Conservation (phyloP, 2,113 vertebrate species). For the Megalops atlanticus region DNA sequence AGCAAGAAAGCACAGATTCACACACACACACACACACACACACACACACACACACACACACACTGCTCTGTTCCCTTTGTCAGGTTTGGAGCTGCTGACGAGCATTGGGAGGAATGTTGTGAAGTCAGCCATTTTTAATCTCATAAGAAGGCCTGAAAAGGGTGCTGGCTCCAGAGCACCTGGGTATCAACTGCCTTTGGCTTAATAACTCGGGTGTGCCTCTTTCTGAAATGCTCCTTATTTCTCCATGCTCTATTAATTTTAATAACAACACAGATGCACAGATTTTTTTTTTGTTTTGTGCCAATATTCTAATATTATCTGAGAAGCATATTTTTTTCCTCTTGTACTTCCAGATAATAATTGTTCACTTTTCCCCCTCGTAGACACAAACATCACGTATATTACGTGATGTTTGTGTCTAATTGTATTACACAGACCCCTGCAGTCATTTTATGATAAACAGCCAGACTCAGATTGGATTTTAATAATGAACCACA, state of each 20-base stretch:
- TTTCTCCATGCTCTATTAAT: background rate
- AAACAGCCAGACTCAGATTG: too few species aligned
- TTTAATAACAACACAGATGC: background rate
- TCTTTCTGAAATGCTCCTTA: background rate
- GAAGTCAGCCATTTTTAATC: conserved; percentile 6
- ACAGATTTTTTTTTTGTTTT: background rate
- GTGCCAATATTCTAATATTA: background rate
- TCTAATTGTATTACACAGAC: too few species aligned
- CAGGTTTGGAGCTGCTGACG: background rate
- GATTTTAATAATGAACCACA: too few species aligned
- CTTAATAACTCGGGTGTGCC: background rate
- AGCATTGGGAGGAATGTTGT: background rate
- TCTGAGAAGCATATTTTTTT: background rate
- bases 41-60: background rate
- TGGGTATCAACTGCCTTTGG: conserved; percentile 11
- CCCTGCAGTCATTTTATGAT: too few species aligned
- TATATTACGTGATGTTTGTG: too few species aligned
- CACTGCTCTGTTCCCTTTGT: background rate
- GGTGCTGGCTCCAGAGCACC: background rate
- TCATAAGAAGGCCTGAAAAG: background rate
- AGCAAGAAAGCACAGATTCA: background rate
- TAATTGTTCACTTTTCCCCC: too few species aligned
- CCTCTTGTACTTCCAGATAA: too few species aligned
- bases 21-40: background rate
- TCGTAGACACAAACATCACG: too few species aligned